Conservation (phyloP, 2,888 invertebrate species). For the Meliscaeva auricollis region DNA sequence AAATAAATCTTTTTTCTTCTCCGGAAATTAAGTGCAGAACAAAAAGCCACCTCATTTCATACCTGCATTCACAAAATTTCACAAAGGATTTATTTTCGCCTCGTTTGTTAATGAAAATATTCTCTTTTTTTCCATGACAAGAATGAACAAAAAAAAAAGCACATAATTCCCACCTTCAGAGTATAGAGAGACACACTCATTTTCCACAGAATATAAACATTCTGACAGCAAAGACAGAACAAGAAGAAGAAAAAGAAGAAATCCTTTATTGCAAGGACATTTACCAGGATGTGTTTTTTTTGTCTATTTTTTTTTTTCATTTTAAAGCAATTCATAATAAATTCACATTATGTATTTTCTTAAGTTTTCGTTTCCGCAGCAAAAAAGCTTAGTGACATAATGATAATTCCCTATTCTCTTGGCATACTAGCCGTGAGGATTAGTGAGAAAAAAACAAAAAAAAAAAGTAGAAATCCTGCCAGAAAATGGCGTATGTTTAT, state of each 20-base stretch:
- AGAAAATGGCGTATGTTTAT: conserved; percentile 65
- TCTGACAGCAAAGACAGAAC: conserved; percentile 19
- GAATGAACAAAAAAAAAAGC: conserved; percentile 5
- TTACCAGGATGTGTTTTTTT: conserved; percentile 31
- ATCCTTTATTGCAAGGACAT: conserved; percentile 41
- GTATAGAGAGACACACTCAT: background rate
- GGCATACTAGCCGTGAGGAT: background rate
- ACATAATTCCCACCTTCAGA: conserved; percentile 11
- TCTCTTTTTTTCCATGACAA: background rate
- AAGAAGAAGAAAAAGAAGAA: no score
- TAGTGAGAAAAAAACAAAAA: background rate
- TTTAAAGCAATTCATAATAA: conserved; percentile 36
- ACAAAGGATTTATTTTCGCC: conserved; percentile 8
- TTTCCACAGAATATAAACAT: conserved; percentile 19
- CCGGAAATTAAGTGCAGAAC: conserved; percentile 1
- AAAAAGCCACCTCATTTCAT: conserved; percentile 7
- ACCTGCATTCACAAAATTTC: conserved; percentile 7
- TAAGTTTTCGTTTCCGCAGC: conserved; percentile 41
- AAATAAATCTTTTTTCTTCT: background rate
- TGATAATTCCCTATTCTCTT: conserved; percentile 47
- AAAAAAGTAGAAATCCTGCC: conserved; percentile 18
- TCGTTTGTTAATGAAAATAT: conserved; percentile 16
- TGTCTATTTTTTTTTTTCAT: conserved; percentile 10
- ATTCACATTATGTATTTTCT: conserved; percentile 49
- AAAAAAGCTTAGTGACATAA: conserved; percentile 48